phyloP scores from a whole-genome alignment of 2,888 invertebrate species.

The Noctua janthe region DNA sequence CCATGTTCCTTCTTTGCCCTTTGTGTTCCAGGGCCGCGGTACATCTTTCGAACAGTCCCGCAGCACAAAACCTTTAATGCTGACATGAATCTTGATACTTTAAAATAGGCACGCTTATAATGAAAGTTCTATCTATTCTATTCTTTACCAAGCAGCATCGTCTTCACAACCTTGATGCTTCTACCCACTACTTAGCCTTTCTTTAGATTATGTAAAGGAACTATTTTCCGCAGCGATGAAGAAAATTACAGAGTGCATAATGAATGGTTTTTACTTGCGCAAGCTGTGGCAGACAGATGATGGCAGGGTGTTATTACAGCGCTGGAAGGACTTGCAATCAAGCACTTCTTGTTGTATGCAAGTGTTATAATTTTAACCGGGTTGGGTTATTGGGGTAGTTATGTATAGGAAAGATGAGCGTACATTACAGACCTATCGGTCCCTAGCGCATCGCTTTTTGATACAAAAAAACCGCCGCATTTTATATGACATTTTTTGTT shows the following conservation, averaged over 20 bases:
- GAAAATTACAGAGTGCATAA: slow-evolving; percentile 52
- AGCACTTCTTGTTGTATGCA: slow-evolving; percentile 25
- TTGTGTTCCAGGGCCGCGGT: too few species aligned
- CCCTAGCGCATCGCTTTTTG: not conserved
- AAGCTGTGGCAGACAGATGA: slow-evolving; percentile 48
- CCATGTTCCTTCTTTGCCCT: too few species aligned
- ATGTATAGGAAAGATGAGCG: not conserved
- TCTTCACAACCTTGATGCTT: slow-evolving; percentile 8
- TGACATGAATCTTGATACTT: not conserved
- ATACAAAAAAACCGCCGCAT: not conserved
- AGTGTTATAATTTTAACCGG: slow-evolving; percentile 26
- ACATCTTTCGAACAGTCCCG: too few species aligned
- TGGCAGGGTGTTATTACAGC: slow-evolving; percentile 46
- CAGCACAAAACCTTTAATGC: too few species aligned
- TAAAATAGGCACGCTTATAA: not conserved
- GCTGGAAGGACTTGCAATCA: slow-evolving; percentile 45
- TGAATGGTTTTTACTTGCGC: slow-evolving; percentile 56
- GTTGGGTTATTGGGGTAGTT: not conserved
- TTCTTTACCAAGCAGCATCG: slow-evolving; percentile 1
- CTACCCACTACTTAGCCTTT: slow-evolving; percentile 5
- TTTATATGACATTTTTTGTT: not conserved
- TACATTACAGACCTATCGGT: not conserved
- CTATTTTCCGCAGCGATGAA: slow-evolving; percentile 39
- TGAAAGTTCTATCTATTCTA: not conserved
- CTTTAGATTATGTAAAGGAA: slow-evolving; percentile 27